A percentile compares a stretch with the other conserved stretches of the same genome.
These are phyloP conservation scores for Gopherus evgoodei DNA, from an alignment of 2,113 vertebrate genomes.

Conservation along the genomic window DNA sequence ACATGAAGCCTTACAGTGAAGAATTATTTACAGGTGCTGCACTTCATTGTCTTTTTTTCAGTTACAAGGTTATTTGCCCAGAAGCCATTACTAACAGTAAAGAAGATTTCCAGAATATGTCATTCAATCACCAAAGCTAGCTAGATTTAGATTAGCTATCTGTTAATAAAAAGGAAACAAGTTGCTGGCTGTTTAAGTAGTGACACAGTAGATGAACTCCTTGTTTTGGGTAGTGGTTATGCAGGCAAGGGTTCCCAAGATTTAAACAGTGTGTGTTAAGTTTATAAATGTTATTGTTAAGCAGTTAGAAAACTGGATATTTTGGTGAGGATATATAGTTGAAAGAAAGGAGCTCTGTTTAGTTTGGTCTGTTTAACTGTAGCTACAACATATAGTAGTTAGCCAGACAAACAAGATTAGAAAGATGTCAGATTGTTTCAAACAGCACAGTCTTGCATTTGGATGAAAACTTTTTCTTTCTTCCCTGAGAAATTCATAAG, in stretches of 20 bases:
- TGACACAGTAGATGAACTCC: constrained; percentile 48
- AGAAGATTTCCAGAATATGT: background rate
- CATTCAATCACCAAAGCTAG: constrained; percentile 7
- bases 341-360: background rate
- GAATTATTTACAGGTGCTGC: rapidly evolving
- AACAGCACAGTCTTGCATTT: constrained; percentile 46
- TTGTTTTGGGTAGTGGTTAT: constrained; percentile 70
- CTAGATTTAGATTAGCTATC: constrained; percentile 12
- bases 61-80: background rate
- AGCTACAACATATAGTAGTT: background rate
- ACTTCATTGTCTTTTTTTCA: background rate
- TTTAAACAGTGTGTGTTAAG: constrained; percentile 62
- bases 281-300: constrained; percentile 46
- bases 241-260: constrained; percentile 64
- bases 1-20: rapidly evolving
- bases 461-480: constrained; percentile 57
- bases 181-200: constrained; percentile 60
- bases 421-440: constrained; percentile 45
- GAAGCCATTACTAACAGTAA: background rate
- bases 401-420: background rate
- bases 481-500: constrained; percentile 69
- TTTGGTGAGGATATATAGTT: background rate
- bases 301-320: constrained; percentile 14
- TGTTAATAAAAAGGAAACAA: constrained; percentile 5
- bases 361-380: background rate